Evolutionary conservation across 1,140 invertebrate genomes (phyloP), one percentile per base, ranked within the genome.

Genomic region (Alviniconcha marisindica): DNA sequence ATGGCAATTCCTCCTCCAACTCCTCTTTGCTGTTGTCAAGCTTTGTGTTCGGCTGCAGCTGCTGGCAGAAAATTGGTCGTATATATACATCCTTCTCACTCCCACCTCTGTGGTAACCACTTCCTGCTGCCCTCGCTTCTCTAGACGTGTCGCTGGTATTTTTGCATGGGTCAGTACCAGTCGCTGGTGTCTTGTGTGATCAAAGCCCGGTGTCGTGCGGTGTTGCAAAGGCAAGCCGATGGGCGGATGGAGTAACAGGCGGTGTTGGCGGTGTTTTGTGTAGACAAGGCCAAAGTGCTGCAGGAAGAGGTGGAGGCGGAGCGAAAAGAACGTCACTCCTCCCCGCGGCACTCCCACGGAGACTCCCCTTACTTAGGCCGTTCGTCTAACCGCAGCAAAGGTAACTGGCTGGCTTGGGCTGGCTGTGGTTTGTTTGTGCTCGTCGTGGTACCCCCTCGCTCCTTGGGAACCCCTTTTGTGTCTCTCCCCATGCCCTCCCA

Each of bases 251-350:
- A 0, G 63, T 66, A 33, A n/a, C n/a, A 33, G 63, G n/a, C 63
- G 5, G 31, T 66, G 63, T 12, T 71, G 69, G 33, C 12, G 36
- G 1, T 40, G 36, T 71, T 33, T 66, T 5, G 66, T 86, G 56
- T 83, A 90, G 89, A 88, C 86, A 90, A 90, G 83, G 86, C 88
- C 56, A 87, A 86, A 66, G 83, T 87, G 74, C 86, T 90, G 28
- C 89, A 90, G 77, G 88, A 90, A 56, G 86, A 89, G 77, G 69
- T 89, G 76, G 89, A 90, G 2, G 74, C 80, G 60, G 88, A 89
- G 63, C 83, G 81, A 74, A 86, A 87, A 69, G 78, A 84, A 31
- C 69, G 66, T 28, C 77, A 84, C 73, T 81, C 87, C 40, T 81
- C 83, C 7, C 82, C 81, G 18, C 76, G 86, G 38, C 60, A 80